Evolutionary conservation across 2,888 invertebrate genomes (phyloP), one percentile per base, ranked within the genome.

Genomic region (Dexiosoma caninum): DNA sequence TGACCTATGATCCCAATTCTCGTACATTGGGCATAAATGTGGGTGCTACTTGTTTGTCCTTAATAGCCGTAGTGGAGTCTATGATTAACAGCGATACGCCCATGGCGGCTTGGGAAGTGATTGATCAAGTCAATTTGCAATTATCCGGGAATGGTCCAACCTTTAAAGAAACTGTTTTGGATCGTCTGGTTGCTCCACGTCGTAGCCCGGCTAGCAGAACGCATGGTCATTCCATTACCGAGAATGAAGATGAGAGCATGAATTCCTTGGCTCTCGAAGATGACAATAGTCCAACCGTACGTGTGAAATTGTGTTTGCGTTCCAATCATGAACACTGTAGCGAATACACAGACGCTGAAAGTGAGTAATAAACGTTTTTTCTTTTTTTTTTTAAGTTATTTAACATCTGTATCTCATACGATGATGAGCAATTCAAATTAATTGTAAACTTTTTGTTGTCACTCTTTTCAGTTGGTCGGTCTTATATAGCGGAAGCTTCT

Each of bases 321-420:
- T 93, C 94, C 53, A 95, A 95, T 88, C 93, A 94, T 66, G 95
- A 96, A 72, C 94, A 95, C 83, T 96, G 97, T 90, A 95, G 97
- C 32, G 95, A 95, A 46, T 95, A 95, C 89, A 92, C 94, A 0
- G 95, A 95, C 87, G 97, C 97, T 27, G 95, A 96, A 87, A 93
- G 95, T 96, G 89, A 94, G 95, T 93, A 23, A 27, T 0, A 40
- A 23, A 6, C 19, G 16, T 40, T 6, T 5, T 42, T 2, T 12
- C 5, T n/a, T n/a, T n/a, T n/a, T n/a, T n/a, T n/a, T n/a, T n/a
- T n/a, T n/a, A n/a, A n/a, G n/a, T n/a, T n/a, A n/a, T n/a, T n/a
- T n/a, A n/a, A n/a, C n/a, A n/a, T n/a, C n/a, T n/a, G n/a, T n/a
- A n/a, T n/a, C n/a, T n/a, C n/a, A n/a, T n/a, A n/a, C n/a, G n/a